Percentiles rank a stretch among this genome's conserved stretches.
These are phyloP conservation scores for Plumapathes pennacea DNA, from an alignment of 92 coral and sea anemone species.

Conservation along the genomic window DNA sequence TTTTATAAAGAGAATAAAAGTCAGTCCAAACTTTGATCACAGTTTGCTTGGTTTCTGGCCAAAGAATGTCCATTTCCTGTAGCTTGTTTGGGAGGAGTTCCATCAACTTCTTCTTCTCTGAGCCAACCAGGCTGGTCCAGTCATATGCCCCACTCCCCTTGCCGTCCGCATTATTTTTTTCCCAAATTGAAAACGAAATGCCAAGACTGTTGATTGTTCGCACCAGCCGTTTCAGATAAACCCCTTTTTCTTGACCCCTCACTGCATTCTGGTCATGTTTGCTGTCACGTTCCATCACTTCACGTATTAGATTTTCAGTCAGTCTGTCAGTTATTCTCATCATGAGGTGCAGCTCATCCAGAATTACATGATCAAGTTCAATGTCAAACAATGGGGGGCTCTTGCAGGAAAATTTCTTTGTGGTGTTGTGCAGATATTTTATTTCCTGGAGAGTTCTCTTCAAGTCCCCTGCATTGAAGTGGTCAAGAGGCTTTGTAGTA, in stretches of 20 bases:
- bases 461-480: conserved; percentile 5
- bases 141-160: conserved; percentile 7
- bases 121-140: conserved; percentile 22
- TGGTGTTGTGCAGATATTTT: background rate
- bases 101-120: conserved; percentile 20
- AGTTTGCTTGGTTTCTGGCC: conserved; percentile 15
- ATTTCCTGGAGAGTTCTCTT: conserved; percentile 13
- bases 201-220: conserved; percentile 17
- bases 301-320: conserved; percentile 23
- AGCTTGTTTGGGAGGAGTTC: conserved; percentile 1
- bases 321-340: conserved; percentile 33
- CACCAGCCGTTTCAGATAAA: conserved; percentile 2
- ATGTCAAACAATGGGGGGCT: conserved; percentile 18
- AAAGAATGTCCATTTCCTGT: conserved; percentile 3
- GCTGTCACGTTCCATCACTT: conserved; percentile 35
- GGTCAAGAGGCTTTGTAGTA: conserved; percentile 6
- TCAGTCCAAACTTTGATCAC: conserved; percentile 15
- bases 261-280: conserved; percentile 1
- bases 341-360: conserved; percentile 40
- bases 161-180: conserved; percentile 30
- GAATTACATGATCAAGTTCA: conserved; percentile 35
- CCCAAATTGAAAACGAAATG: conserved; percentile 30
- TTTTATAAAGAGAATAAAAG: conserved; percentile 5
- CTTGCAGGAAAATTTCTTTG: conserved; percentile 21
- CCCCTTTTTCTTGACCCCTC: conserved; percentile 11